phyloP scores from a whole-genome alignment of 1,140 invertebrate genomes.

The Hylaeus anthracinus region DNA sequence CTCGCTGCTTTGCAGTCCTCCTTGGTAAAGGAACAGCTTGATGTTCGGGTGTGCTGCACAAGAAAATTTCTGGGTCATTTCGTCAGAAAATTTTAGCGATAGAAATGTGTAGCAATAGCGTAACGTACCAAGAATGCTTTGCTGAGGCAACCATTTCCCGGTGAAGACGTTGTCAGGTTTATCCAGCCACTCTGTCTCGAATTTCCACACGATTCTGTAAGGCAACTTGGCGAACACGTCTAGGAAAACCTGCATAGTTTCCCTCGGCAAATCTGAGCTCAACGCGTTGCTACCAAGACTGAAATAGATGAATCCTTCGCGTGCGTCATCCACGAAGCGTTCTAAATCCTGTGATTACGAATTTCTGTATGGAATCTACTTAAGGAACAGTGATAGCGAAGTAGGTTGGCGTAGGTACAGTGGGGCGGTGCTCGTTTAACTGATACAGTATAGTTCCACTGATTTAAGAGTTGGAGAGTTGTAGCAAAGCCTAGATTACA shows the following conservation, averaged over 20 bases:
- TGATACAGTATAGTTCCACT: too few species aligned
- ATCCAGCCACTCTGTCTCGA: conserved; percentile 4
- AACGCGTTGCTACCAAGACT: conserved; percentile 81
- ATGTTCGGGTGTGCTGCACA: conserved; percentile 28
- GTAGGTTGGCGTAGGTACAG: too few species aligned
- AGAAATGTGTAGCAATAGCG: not conserved
- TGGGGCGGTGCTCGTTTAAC: too few species aligned
- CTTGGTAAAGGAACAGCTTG: conserved; percentile 81
- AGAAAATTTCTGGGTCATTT: not conserved
- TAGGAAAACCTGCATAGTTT: conserved; percentile 72
- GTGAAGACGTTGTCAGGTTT: conserved; percentile 70
- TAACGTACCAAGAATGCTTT: conserved; percentile 68
- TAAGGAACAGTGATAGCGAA: too few species aligned
- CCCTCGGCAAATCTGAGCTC: conserved; percentile 63
- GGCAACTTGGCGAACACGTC: conserved; percentile 78
- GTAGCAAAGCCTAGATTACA: too few species aligned
- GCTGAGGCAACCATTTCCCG: conserved; percentile 76
- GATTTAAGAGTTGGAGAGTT: too few species aligned
- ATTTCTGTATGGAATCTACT: not conserved
- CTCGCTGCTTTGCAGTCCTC: conserved; percentile 79
- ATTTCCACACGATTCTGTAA: conserved; percentile 70
- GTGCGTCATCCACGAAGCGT: conserved; percentile 75
- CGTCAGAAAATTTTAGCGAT: too few species aligned
- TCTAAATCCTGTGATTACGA: conserved; percentile 74
- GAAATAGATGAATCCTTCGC: conserved; percentile 83